These are phyloP conservation scores for Leptogaster cylindrica DNA, from an alignment of 2,888 invertebrate genomes.

Conservation along the genomic window DNA sequence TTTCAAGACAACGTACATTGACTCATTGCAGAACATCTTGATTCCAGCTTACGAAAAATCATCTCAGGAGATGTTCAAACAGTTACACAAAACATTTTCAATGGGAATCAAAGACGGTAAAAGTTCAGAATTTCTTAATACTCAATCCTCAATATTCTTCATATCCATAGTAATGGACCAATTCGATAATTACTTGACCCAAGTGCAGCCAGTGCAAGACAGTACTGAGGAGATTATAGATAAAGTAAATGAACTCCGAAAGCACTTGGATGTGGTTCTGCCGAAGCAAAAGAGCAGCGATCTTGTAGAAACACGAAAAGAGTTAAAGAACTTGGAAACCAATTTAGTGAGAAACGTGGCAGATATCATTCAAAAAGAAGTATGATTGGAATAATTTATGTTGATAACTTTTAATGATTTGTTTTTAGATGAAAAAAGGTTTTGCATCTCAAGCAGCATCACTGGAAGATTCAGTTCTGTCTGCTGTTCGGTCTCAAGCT, in stretches of 20 bases:
- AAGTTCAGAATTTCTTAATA: slow-evolving; percentile 22
- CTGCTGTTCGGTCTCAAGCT: slow-evolving; percentile 72
- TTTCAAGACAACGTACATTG: slow-evolving; percentile 78
- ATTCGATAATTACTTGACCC: slow-evolving; percentile 63
- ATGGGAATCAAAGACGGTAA: slow-evolving; percentile 89
- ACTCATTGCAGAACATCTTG: slow-evolving; percentile 76
- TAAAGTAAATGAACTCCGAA: slow-evolving; percentile 56
- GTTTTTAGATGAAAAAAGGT: slow-evolving; percentile 58
- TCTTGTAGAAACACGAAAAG: slow-evolving; percentile 58
- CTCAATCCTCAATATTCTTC: slow-evolving; percentile 29
- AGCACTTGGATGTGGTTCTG: slow-evolving; percentile 55
- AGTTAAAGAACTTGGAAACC: slow-evolving; percentile 58
- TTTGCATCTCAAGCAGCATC: slow-evolving; percentile 68
- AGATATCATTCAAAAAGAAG: slow-evolving; percentile 58
- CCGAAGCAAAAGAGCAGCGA: slow-evolving; percentile 57
- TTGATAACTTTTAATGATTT: background rate
- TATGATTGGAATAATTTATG: slow-evolving; percentile 42
- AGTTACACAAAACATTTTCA: slow-evolving; percentile 87
- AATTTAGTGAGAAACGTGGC: slow-evolving; percentile 57
- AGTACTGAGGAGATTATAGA: slow-evolving; percentile 58
- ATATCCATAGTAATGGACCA: slow-evolving; percentile 65
- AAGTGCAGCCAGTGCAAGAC: slow-evolving; percentile 59
- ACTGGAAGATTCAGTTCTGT: slow-evolving; percentile 67
- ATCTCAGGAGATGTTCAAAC: slow-evolving; percentile 84
- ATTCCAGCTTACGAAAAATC: slow-evolving; percentile 88